Evolutionary conservation across 2,113 vertebrate genomes (phyloP).

Genomic region (Labrus mixtus): DNA sequence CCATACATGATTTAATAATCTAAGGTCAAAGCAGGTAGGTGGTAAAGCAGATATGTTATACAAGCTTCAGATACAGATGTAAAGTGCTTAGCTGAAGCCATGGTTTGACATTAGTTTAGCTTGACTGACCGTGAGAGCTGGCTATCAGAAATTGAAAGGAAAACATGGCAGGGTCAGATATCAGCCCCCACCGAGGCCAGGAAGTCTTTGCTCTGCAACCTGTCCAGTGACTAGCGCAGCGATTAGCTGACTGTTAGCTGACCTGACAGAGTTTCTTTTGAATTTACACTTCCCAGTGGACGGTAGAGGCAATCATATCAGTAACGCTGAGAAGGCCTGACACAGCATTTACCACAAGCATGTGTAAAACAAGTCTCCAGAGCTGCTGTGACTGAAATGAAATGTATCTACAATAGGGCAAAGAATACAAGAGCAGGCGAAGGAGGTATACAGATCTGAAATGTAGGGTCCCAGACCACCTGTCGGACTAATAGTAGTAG

Average conservation of each 20-base stretch:
- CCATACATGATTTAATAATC: conserved; percentile 11
- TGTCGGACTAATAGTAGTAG: background rate
- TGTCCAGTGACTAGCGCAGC: conserved; percentile 48
- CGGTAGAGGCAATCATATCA: conserved; percentile 66
- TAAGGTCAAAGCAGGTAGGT: background rate
- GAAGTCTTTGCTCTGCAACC: conserved; percentile 47
- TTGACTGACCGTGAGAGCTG: conserved; percentile 42
- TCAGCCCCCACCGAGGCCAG: conserved; percentile 30
- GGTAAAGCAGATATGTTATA: conserved; percentile 12
- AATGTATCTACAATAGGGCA: conserved; percentile 17
- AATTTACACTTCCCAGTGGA: conserved; percentile 63
- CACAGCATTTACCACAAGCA: conserved; percentile 57
- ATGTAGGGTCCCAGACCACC: background rate
- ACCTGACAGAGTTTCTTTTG: conserved; percentile 68
- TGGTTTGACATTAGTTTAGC: conserved; percentile 30
- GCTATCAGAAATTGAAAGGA: conserved; percentile 27
- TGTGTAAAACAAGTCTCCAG: conserved; percentile 71
- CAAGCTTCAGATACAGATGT: background rate
- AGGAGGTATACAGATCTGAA: background rate
- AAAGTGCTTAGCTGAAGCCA: conserved; percentile 6
- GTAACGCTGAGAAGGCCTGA: conserved; percentile 69
- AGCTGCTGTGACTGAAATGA: conserved; percentile 51
- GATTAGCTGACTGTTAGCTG: conserved; percentile 69
- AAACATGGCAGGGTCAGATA: conserved; percentile 51
- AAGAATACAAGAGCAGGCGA: conserved; percentile 15